Conservation (phyloP, 2,113 vertebrate species). For the Harpagus bidentatus region DNA sequence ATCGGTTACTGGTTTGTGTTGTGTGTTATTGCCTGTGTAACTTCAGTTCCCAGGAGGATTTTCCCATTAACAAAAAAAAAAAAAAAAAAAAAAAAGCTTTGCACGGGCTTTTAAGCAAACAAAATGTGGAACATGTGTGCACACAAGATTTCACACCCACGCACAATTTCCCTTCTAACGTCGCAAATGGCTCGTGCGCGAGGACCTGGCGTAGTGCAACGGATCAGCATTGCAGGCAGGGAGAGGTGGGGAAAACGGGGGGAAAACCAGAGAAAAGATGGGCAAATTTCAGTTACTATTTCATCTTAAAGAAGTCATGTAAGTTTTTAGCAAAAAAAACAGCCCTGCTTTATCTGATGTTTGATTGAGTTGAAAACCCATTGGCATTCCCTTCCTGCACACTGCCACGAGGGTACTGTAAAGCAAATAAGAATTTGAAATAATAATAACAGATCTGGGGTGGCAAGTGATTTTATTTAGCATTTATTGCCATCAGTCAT, state of each 20-base stretch:
- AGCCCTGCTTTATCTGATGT: neutral
- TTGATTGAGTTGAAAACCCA: neutral
- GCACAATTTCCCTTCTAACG: constrained; percentile 36
- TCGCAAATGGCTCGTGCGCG: constrained; percentile 6
- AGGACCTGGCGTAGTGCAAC: neutral
- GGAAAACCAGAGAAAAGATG: neutral
- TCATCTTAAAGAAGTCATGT: neutral
- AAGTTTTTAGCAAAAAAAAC: neutral
- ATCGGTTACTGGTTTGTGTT: neutral
- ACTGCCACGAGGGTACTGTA: neutral
- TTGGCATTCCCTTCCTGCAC: neutral
- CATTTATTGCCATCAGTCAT: neutral
- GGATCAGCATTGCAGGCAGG: neutral
- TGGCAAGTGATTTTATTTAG: neutral
- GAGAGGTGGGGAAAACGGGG: neutral
- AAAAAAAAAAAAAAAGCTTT: neutral
- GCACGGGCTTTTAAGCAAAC: constrained; percentile 62
- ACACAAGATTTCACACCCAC: constrained; percentile 56
- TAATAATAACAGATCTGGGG: neutral
- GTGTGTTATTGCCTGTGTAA: neutral
- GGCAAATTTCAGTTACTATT: neutral
- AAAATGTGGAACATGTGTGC: constrained; percentile 58
- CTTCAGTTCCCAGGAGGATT: constrained; percentile 13
- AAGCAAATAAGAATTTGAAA: neutral
- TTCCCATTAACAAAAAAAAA: neutral